A percentile compares a stretch with the other conserved stretches of the same genome.
Evolutionary conservation across 2,888 invertebrate genomes (phyloP).

Genomic region (Pheosia tremula): DNA sequence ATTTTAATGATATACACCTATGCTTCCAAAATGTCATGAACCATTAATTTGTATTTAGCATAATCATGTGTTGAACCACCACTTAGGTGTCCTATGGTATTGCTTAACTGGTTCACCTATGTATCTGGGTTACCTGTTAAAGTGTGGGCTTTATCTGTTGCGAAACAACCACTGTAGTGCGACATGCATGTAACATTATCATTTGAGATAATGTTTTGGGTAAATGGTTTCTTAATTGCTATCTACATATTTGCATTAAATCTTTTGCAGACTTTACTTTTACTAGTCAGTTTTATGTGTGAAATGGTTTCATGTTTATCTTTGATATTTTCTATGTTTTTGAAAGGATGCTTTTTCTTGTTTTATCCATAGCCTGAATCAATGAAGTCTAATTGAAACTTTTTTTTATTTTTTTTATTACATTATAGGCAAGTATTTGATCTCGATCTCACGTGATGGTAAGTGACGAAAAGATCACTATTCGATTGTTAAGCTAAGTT

Average conservation of each 20-base stretch:
- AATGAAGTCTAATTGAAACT: no score
- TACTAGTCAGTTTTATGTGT: neutral
- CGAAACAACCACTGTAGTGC: slow-evolving; percentile 28
- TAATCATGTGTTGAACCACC: slow-evolving; percentile 23
- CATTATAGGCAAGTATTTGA: no score
- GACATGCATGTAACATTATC: slow-evolving; percentile 4
- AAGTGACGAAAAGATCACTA: no score
- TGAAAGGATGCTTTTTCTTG: neutral
- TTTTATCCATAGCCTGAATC: no score
- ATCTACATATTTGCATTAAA: slow-evolving; percentile 2
- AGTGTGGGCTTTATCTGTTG: slow-evolving; percentile 48
- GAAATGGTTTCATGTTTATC: no score
- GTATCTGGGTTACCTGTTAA: slow-evolving; percentile 51
- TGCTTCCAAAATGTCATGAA: neutral
- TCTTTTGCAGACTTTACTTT: neutral
- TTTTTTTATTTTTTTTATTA: no score
- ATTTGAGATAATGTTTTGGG: slow-evolving; percentile 3
- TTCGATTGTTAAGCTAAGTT: neutral
- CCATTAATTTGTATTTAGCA: slow-evolving; percentile 9
- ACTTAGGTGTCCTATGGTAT: slow-evolving; percentile 33
- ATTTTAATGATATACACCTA: neutral
- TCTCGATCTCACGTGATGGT: no score
- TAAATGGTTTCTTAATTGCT: neutral
- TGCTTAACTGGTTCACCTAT: slow-evolving; percentile 52
- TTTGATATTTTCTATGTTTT: neutral